Evolutionary conservation across 2,888 invertebrate genomes (phyloP).

Genomic region (Caenorhabditis becei): DNA sequence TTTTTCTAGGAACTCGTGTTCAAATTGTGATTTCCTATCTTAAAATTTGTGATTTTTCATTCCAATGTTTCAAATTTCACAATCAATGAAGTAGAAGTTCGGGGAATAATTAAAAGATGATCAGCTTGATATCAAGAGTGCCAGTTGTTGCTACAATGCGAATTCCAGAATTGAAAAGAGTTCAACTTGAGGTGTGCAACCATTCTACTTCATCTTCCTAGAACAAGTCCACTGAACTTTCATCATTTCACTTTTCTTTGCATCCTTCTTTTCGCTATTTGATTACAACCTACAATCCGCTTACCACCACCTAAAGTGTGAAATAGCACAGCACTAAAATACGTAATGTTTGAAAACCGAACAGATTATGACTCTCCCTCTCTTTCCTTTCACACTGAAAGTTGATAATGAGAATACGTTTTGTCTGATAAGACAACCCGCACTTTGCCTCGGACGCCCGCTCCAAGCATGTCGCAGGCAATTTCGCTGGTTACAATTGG

Average conservation of each 20-base stretch:
- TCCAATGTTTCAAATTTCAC: too few species aligned
- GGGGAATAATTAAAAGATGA: too few species aligned
- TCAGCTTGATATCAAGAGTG: too few species aligned
- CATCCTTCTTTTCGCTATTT: neutral
- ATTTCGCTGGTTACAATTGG: constrained; percentile 36
- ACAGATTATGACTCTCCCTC: constrained; percentile 31
- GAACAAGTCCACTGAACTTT: neutral
- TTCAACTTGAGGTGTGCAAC: too few species aligned
- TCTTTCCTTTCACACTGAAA: neutral
- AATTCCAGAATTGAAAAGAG: too few species aligned
- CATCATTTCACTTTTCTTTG: neutral
- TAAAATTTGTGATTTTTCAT: too few species aligned
- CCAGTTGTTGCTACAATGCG: too few species aligned
- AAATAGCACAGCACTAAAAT: neutral
- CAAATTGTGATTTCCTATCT: too few species aligned
- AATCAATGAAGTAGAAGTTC: too few species aligned
- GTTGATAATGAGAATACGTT: constrained; percentile 7
- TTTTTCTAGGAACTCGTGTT: too few species aligned
- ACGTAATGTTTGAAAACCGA: constrained; percentile 14
- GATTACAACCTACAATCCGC: neutral
- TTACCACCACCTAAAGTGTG: neutral
- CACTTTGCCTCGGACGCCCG: constrained; percentile 48
- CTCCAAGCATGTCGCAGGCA: constrained; percentile 55
- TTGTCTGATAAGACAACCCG: constrained; percentile 26
- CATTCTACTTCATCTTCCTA: too few species aligned